Evolutionary conservation across 2,113 vertebrate genomes (phyloP), one percentile per base, ranked within the genome.

Genomic region (Vimba vimba): DNA sequence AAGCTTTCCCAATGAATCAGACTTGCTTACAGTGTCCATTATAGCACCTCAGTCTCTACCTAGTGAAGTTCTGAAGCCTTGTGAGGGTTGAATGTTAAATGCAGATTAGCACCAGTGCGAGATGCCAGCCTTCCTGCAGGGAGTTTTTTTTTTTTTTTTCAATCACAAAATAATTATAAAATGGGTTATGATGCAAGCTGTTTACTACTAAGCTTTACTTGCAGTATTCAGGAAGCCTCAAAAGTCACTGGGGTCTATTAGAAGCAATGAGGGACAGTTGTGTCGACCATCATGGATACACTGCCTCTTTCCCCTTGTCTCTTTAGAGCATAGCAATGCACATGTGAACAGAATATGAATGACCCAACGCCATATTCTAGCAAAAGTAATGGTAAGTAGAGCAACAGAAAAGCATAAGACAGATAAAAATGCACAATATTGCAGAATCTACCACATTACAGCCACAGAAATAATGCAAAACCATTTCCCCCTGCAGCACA

Each of bases 311-410:
- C 86, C 86, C 79, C 86, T 82, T 83, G 88, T 82, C 86, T 89
- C 83, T 87, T 87, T 83, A 83, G 82, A 74, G 88, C 86, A 76
- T 83, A 87, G 85, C 86, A 81, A 77, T 81, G 64, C 76, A 88
- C 87, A 88, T 87, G 87, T 90, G 89, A 88, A 80, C 83, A 33
- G 89, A 90, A 90, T 90, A 90, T 90, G 87, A 90, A 90, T 88
- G 85, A 90, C 87, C 87, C 86, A 88, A 90, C 87, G 83, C 87
- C 87, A 86, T 90, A 88, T 85, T 90, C 83, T 55, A 87, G 89
- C 85, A 85, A 90, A 90, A 90, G 87, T 87, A 88, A 90, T 81
- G 87, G 76, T 86, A 90, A 90, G 84, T 90, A 82, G 85, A 88
- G 89, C 87, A 90, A 85, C 83, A 90, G 83, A 85, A 84, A 80